Conservation (phyloP, 2,797 vertebrate genomes). For the Gallinago stenura region DNA sequence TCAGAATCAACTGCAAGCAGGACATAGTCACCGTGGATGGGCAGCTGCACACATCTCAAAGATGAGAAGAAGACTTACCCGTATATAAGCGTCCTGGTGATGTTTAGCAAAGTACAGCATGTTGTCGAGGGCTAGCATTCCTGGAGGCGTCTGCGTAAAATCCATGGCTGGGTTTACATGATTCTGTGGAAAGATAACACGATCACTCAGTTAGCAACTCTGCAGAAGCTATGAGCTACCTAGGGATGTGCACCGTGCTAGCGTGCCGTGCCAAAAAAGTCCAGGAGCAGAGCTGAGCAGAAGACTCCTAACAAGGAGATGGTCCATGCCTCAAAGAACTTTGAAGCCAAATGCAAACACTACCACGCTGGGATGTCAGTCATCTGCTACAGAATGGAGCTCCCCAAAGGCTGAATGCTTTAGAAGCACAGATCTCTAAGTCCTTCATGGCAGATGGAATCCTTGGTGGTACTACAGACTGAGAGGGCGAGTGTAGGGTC, state of each 20-base stretch:
- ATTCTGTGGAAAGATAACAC: conserved; percentile 81
- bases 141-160: conserved; percentile 98
- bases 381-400: not conserved
- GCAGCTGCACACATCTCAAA: not conserved
- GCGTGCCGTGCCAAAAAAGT: not conserved
- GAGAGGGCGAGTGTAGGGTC: too few relatives aligned
- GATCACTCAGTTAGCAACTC: not conserved
- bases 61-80: conserved; percentile 81
- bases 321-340: not conserved
- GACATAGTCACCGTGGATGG: not conserved
- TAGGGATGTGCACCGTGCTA: fast-evolving
- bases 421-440: not conserved
- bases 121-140: conserved; percentile 97
- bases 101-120: conserved; percentile 98
- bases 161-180: conserved; percentile 99
- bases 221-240: not conserved
- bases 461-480: not conserved
- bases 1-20: not conserved
- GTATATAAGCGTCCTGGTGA: conserved; percentile 95
- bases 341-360: not conserved
- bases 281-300: not conserved
- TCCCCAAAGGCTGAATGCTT: not conserved
- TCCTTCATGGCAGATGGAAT: not conserved
- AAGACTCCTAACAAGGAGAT: not conserved
- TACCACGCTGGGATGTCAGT: not conserved